These are phyloP conservation scores for Sogatella furcifera DNA, from an alignment of 1,140 invertebrate species.

Conservation along the genomic window DNA sequence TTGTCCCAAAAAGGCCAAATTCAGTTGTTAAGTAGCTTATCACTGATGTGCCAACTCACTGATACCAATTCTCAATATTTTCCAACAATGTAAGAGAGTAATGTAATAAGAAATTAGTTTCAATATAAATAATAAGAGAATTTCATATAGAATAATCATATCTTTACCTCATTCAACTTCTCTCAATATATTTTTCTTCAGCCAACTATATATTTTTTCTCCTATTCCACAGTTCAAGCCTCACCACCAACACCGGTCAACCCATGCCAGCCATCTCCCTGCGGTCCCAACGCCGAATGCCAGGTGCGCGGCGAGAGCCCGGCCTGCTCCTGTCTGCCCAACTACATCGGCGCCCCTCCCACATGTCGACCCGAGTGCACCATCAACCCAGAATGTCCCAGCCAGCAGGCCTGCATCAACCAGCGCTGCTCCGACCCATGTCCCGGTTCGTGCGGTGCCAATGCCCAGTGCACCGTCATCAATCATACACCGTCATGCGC, in stretches of 20 bases:
- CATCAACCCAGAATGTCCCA: conserved; percentile 59
- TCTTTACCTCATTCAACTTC: too few relatives aligned
- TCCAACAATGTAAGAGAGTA: too few relatives aligned
- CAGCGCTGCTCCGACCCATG: conserved; percentile 68
- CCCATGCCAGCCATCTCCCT: conserved; percentile 49
- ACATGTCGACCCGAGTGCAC: conserved; percentile 63
- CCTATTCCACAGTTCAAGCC: conserved; percentile 21
- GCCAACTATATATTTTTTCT: too few relatives aligned
- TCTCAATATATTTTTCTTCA: too few relatives aligned
- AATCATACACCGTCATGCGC: conserved; percentile 65
- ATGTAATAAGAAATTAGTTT: too few relatives aligned
- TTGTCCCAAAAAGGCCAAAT: too few relatives aligned
- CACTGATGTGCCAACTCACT: too few relatives aligned
- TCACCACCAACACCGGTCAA: conserved; percentile 32
- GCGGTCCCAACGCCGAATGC: conserved; percentile 46
- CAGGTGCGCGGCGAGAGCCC: conserved; percentile 37
- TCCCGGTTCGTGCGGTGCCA: conserved; percentile 55
- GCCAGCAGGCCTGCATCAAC: conserved; percentile 57
- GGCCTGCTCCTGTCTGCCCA: conserved; percentile 36
- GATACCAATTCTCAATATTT: too few relatives aligned
- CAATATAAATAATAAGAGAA: too few relatives aligned
- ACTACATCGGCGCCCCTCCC: conserved; percentile 47
- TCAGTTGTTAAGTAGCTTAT: too few relatives aligned
- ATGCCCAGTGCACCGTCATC: conserved; percentile 59
- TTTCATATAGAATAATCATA: too few relatives aligned